These are phyloP conservation scores for Eugnorisma glareosa DNA, from an alignment of 2,888 invertebrate genomes.

Conservation along the genomic window DNA sequence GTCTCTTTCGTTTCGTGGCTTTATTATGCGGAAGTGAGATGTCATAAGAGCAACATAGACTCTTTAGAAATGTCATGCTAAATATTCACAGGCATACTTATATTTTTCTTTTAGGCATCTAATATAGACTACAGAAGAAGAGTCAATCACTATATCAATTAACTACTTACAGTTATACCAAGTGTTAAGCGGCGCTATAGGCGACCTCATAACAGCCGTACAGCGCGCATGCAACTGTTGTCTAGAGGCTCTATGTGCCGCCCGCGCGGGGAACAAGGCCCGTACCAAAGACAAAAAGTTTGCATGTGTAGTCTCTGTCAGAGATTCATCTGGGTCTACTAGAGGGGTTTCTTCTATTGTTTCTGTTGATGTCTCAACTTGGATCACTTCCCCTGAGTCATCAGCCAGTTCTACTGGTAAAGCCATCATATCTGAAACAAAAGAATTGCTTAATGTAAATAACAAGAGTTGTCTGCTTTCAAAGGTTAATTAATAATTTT, in stretches of 20 bases:
- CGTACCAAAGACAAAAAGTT: constrained; percentile 97
- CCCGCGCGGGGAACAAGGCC: constrained; percentile 96
- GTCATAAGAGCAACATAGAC: not conserved
- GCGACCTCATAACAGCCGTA: constrained; percentile 94
- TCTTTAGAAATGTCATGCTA: not conserved
- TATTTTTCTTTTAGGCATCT: not conserved
- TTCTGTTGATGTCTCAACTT: constrained; percentile 77
- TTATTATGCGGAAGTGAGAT: not conserved
- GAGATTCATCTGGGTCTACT: constrained; percentile 80
- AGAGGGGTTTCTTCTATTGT: constrained; percentile 62
- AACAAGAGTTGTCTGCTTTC: constrained; percentile 1
- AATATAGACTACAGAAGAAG: not conserved
- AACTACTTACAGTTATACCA: constrained; percentile 92
- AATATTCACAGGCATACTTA: not conserved
- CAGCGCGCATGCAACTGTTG: constrained; percentile 94
- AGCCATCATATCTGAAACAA: constrained; percentile 93
- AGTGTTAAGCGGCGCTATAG: constrained; percentile 95
- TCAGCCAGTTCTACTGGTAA: constrained; percentile 94
- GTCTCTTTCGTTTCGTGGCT: not conserved
- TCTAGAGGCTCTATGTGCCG: constrained; percentile 95
- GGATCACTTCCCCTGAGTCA: constrained; percentile 83
- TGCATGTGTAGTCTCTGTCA: constrained; percentile 95
- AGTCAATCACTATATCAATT: not conserved
- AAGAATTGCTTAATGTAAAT: constrained; percentile 3
- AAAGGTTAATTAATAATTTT: not conserved